Base-by-base conservation (phyloP, 2,113 vertebrate species). In the Vidua macroura region DNA sequence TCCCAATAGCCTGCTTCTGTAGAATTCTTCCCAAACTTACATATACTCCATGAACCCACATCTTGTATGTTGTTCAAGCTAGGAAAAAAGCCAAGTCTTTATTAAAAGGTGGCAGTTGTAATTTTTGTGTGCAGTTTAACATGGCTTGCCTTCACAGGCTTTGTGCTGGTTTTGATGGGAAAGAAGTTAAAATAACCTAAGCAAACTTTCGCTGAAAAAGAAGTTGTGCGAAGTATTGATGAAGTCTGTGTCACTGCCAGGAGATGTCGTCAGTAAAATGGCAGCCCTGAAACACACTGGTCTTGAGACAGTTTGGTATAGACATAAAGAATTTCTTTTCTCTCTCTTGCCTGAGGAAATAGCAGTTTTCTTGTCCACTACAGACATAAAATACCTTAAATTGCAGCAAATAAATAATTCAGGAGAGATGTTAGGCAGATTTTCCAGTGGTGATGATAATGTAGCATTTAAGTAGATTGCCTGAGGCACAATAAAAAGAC, bases 391-490 rank as follows among this genome's bases (percentile, higher is more conserved):
- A 35, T 73, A 67, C 53, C 48, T 91, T 60, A 63, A 83, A 79
- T 62, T 85, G 59, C 43, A 30, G 46, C 35, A 69, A 73, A 70
- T 83, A 90, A 76, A 83, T 83, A 84, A 90, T 69, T 87, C 20
- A 31, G 56, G 49, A 63, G 68, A 92, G 44, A 37, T 43, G 18
- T 44, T 90, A 88, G 30, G 51, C 21, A 66, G 7, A 46, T 79
- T 87, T 91, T 91, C 39, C 21, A 49, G 41, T 33, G 11, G 20
- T 53, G 37, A 17, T 67, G 39, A 68, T 89, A 91, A 85, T 69
- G 41, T 76, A 79, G 31, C 31, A 48, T 69, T 93, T 87, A 49
- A 69, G 24, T 73, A 60, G 49, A 51, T 90, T 80, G 82, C 58
- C 22, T 88, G 31, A 8, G 25, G 37, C 15, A 6, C 67, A 53